These are phyloP conservation scores for Eubucco bourcierii DNA, from an alignment of 2,113 vertebrate species.

Conservation along the genomic window DNA sequence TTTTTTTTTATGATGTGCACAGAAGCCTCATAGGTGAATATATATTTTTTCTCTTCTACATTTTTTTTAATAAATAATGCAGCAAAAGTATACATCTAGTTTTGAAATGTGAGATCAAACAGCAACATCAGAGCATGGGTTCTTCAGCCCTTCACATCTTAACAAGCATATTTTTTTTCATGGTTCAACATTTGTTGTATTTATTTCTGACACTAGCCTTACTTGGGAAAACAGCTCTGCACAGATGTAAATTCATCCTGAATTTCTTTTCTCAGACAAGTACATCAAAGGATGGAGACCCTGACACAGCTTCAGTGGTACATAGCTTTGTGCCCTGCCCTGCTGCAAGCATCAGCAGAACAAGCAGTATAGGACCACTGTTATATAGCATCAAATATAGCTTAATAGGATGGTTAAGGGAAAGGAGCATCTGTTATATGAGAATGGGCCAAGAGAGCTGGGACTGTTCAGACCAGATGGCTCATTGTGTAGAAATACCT, in stretches of 20 bases:
- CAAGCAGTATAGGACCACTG: background rate
- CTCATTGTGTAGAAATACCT: too few relatives aligned
- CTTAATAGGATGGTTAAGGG: background rate
- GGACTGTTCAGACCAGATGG: background rate
- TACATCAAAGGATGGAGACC: background rate
- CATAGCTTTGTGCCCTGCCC: background rate
- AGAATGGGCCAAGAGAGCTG: background rate
- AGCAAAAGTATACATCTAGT: background rate
- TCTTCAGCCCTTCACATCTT: background rate
- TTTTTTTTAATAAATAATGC: background rate
- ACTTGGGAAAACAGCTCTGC: background rate
- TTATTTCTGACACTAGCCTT: background rate
- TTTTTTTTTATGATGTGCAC: background rate
- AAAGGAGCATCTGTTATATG: rapidly evolving
- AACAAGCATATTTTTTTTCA: background rate
- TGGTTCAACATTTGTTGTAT: background rate
- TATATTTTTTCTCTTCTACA: background rate
- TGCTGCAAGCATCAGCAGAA: background rate
- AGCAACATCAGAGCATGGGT: background rate
- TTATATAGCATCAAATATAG: rapidly evolving
- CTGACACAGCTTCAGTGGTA: background rate
- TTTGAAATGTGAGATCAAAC: background rate
- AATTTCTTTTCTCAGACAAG: background rate
- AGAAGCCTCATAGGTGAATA: background rate
- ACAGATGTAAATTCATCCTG: background rate